These are phyloP conservation scores for Nibea coibor DNA, from an alignment of 2,113 vertebrate species.

Conservation along the genomic window DNA sequence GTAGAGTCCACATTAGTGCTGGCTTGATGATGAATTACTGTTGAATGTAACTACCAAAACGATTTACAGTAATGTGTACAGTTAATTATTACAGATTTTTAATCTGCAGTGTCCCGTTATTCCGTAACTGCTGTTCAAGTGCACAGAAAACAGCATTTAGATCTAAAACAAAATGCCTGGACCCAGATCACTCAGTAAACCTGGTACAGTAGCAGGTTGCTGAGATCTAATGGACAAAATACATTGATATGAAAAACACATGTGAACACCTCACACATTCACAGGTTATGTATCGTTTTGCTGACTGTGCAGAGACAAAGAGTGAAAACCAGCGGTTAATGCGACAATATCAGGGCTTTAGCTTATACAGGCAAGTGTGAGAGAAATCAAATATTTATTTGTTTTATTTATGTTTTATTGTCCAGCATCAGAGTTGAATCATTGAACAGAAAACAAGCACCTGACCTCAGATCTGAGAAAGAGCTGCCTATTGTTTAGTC, in stretches of 20 bases:
- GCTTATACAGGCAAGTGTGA: not conserved
- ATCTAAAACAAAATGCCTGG: not conserved
- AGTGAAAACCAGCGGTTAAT: not conserved
- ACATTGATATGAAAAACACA: not conserved
- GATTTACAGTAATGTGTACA: slow-evolving; percentile 42
- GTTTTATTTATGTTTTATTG: no score
- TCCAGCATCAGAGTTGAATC: no score
- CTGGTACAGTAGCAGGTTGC: not conserved
- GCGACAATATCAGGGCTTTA: not conserved
- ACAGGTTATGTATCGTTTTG: not conserved
- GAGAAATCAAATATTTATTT: not conserved
- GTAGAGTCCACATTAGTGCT: not conserved
- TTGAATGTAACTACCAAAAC: slow-evolving; percentile 58
- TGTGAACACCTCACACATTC: not conserved
- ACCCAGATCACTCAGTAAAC: not conserved
- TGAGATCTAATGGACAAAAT: not conserved
- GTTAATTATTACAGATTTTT: slow-evolving; percentile 23
- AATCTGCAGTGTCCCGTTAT: not conserved
- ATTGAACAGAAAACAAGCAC: no score
- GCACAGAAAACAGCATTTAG: slow-evolving; percentile 21
- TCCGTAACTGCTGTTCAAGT: slow-evolving; percentile 1
- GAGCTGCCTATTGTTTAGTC: no score
- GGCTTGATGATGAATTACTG: slow-evolving; percentile 25
- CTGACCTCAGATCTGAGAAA: no score
- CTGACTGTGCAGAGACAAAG: not conserved